Conservation (phyloP, 2,113 vertebrate genomes). For the Capreolus pygargus region DNA sequence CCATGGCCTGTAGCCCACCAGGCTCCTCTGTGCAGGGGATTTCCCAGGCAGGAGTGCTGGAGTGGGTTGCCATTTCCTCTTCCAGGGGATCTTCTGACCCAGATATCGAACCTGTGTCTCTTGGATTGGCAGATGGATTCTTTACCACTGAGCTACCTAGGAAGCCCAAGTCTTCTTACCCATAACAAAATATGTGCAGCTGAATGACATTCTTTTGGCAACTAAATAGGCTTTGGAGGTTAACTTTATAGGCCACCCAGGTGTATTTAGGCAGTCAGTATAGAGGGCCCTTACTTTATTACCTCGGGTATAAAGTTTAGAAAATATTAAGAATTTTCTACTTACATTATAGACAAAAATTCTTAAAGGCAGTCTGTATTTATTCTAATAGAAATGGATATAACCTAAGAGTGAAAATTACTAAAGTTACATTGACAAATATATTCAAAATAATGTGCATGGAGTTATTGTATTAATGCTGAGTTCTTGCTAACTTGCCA, state of each 20-base stretch:
- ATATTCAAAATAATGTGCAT: neutral
- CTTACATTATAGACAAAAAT: neutral
- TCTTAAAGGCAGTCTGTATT: neutral
- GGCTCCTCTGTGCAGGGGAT: neutral
- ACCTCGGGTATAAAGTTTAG: neutral
- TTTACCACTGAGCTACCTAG: neutral
- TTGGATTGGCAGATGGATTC: neutral
- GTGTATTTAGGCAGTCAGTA: neutral
- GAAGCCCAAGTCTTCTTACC: neutral
- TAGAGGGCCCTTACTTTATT: neutral
- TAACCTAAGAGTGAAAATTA: neutral
- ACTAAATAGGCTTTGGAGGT: neutral
- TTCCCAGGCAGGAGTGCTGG: neutral
- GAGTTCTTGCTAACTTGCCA: neutral
- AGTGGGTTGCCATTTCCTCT: neutral
- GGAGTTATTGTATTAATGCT: neutral
- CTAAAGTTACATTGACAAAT: neutral
- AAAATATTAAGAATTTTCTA: neutral
- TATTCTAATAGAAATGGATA: neutral
- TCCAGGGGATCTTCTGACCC: neutral
- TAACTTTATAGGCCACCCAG: neutral
- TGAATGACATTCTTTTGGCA: neutral
- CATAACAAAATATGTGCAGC: neutral
- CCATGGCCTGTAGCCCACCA: neutral
- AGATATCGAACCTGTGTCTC: neutral